A percentile compares a stretch with the other conserved stretches of the same genome.
Conservation (phyloP, 2,113 vertebrate species). For the Globicephala melas region DNA sequence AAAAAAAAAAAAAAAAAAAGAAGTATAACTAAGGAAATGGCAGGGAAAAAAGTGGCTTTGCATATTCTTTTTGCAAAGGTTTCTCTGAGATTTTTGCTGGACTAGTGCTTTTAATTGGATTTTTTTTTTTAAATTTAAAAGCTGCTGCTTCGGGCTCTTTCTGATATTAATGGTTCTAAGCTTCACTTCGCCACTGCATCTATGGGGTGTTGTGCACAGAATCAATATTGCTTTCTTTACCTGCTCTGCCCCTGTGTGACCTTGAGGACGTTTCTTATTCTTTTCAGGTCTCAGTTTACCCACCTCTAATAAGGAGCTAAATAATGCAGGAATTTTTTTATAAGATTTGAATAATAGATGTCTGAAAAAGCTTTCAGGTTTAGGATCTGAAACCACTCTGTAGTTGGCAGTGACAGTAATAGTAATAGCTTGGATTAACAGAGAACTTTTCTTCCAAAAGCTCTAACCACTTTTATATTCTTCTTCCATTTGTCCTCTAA, state of each 20-base stretch:
- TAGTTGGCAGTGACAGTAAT: slow-evolving; percentile 34
- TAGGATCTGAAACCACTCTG: slow-evolving; percentile 1
- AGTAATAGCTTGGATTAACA: slow-evolving; percentile 26
- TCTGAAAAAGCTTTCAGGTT: slow-evolving; percentile 52
- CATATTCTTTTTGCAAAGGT: background rate
- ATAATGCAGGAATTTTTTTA: slow-evolving; percentile 14
- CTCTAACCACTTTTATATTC: background rate
- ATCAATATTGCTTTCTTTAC: slow-evolving; percentile 51
- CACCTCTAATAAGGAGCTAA: slow-evolving; percentile 51
- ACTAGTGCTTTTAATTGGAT: slow-evolving; percentile 60
- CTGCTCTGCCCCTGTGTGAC: slow-evolving; percentile 21
- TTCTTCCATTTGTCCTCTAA: slow-evolving; percentile 51
- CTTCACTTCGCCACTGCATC: slow-evolving; percentile 14
- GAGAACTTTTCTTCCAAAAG: slow-evolving; percentile 37
- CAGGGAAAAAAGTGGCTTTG: background rate
- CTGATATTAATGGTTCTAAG: slow-evolving; percentile 62
- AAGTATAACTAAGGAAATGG: background rate
- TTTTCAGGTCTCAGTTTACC: slow-evolving; percentile 67
- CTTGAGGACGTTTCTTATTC: slow-evolving; percentile 24
- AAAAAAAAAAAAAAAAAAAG: background rate
- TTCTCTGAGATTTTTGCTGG: slow-evolving; percentile 47
- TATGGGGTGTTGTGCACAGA: background rate
- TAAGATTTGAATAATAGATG: slow-evolving; percentile 63
- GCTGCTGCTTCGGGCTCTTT: slow-evolving; percentile 50
- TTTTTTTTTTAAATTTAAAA: slow-evolving; percentile 31